Percentiles rank a stretch among this genome's conserved stretches.
Conservation (phyloP, 1,140 invertebrate genomes). For the Cotesia chilonis region DNA sequence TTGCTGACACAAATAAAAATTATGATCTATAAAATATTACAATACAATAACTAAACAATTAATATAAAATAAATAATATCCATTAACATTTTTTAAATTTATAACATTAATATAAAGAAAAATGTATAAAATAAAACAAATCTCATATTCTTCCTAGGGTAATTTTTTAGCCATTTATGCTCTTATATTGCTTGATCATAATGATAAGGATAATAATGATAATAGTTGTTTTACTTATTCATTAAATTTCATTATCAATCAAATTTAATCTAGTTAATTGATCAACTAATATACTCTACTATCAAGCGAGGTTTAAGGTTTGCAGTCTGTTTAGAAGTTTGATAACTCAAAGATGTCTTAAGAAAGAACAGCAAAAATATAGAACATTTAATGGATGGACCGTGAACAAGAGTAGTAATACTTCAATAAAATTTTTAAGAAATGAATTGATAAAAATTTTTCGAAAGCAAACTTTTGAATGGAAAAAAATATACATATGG, state of each 20-base stretch:
- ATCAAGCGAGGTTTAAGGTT: background rate
- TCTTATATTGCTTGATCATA: background rate
- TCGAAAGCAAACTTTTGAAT: conserved; percentile 30
- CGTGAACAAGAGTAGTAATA: background rate
- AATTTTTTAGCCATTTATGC: background rate
- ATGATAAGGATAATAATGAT: background rate
- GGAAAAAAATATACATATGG: conserved; percentile 37
- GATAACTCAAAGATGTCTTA: conserved; percentile 6
- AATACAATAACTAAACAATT: conserved; percentile 25
- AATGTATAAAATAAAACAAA: background rate
- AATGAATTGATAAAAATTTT: conserved; percentile 21
- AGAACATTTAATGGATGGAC: background rate
- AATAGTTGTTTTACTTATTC: background rate
- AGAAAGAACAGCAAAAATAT: background rate
- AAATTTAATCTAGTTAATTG: background rate
- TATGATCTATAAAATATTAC: conserved; percentile 20
- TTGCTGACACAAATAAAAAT: background rate
- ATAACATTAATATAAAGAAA: background rate
- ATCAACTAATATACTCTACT: background rate
- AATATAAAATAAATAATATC: conserved; percentile 25
- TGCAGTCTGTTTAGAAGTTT: conserved; percentile 14
- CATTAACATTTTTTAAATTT: background rate
- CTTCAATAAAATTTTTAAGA: background rate
- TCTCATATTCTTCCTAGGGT: background rate
- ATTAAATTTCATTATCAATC: conserved; percentile 9